These are phyloP conservation scores for Syrista parreyssii DNA, from an alignment of 2,888 invertebrate genomes.

Conservation along the genomic window DNA sequence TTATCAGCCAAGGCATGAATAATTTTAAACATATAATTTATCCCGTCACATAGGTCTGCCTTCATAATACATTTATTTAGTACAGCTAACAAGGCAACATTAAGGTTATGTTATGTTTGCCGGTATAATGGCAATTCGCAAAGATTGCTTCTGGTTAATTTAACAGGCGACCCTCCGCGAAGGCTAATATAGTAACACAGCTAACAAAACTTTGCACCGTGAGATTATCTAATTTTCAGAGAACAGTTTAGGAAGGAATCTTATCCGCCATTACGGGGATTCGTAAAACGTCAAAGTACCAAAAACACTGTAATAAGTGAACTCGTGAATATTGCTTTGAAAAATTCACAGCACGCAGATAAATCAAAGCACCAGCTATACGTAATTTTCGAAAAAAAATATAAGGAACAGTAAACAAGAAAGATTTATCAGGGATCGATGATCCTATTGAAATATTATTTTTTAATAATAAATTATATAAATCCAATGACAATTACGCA, in stretches of 20 bases:
- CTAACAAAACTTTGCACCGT: not conserved
- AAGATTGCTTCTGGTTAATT: not conserved
- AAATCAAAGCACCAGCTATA: not conserved
- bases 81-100: not conserved
- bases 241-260: not conserved
- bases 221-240: constrained; percentile 3
- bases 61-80: not conserved
- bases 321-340: not conserved
- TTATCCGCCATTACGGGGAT: not conserved
- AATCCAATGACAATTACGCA: not conserved
- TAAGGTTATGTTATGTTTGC: not conserved
- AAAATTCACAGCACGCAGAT: not conserved
- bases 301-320: not conserved
- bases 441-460: not conserved
- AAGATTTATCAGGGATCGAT: not conserved
- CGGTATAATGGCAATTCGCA: not conserved
- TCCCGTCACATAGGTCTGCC: not conserved
- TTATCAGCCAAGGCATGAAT: not conserved
- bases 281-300: not conserved
- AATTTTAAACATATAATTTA: not conserved
- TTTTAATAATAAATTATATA: not conserved
- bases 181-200: not conserved
- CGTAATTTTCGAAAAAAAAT: not conserved
- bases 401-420: not conserved
- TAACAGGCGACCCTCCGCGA: not conserved